Percentiles rank a stretch among this genome's conserved stretches.
Evolutionary conservation across 2,888 invertebrate genomes (phyloP).

Genomic region (Melipona bicolor): DNA sequence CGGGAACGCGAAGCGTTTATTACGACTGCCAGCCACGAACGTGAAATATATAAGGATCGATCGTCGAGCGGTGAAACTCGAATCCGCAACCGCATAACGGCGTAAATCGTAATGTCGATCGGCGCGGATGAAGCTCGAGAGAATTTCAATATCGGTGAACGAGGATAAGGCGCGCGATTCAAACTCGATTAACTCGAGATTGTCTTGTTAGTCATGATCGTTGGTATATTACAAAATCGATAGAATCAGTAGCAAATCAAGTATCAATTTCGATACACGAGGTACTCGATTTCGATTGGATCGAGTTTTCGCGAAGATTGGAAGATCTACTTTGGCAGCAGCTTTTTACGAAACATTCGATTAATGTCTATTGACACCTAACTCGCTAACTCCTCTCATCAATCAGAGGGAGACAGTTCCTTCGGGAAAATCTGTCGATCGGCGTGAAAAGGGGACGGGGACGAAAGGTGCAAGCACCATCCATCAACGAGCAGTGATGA

Average conservation of each 20-base stretch:
- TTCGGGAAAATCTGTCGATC: constrained; percentile 29
- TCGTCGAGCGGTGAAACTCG: constrained; percentile 5
- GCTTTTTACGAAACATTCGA: neutral
- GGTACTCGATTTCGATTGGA: neutral
- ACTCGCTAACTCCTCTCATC: constrained; percentile 18
- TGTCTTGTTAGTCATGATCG: neutral
- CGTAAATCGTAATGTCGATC: constrained; percentile 20
- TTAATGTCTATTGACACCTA: constrained; percentile 7
- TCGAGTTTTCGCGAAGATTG: neutral
- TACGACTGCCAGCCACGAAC: constrained; percentile 15
- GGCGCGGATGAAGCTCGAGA: neutral
- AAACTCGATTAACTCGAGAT: neutral
- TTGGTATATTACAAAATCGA: neutral
- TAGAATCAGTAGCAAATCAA: neutral
- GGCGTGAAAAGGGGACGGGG: neutral
- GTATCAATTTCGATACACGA: neutral
- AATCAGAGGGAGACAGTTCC: constrained; percentile 27
- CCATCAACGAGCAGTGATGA: constrained; percentile 7
- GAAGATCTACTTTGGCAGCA: neutral
- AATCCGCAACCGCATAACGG: neutral
- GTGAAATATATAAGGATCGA: constrained; percentile 22
- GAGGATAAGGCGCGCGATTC: neutral
- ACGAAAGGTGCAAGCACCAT: neutral
- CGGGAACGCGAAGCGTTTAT: constrained; percentile 15
- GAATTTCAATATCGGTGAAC: constrained; percentile 8